Conservation (phyloP, 2,797 vertebrate genomes). For the Tinamus major region DNA sequence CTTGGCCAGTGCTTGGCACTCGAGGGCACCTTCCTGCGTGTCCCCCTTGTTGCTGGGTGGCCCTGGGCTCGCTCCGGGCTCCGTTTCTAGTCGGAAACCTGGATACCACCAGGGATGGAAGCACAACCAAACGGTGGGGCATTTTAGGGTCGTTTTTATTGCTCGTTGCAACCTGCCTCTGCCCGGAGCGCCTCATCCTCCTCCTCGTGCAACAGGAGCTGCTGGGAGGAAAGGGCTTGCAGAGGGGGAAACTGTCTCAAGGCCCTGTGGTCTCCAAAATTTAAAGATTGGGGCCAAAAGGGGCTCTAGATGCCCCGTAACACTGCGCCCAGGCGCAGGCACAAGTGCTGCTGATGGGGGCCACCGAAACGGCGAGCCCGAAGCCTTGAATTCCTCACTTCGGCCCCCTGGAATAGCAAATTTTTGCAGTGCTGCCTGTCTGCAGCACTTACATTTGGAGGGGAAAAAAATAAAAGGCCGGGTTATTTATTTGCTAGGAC, state of each 20-base stretch:
- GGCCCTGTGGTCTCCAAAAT: no score
- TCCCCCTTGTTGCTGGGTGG: not conserved
- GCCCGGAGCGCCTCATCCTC: no score
- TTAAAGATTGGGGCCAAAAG: no score
- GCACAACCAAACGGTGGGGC: rapidly evolving
- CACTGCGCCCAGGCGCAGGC: no score
- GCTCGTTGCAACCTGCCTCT: not conserved
- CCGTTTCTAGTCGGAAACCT: not conserved
- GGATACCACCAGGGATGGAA: not conserved
- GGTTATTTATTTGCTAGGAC: not conserved
- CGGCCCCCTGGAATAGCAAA: no score
- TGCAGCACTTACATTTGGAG: not conserved
- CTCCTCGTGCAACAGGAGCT: no score
- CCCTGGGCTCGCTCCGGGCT: not conserved
- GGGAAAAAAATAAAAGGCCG: not conserved
- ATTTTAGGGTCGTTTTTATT: not conserved
- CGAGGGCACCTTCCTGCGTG: rapidly evolving
- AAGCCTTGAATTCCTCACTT: not conserved
- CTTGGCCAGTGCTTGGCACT: no score
- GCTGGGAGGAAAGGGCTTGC: no score
- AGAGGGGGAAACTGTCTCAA: no score
- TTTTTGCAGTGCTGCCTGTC: not conserved
- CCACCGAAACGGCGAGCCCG: no score
- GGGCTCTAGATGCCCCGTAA: no score
- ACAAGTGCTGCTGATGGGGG: no score